Base-by-base conservation (phyloP, 2,888 invertebrate species). In the Xanthorhoe spadicearia region DNA sequence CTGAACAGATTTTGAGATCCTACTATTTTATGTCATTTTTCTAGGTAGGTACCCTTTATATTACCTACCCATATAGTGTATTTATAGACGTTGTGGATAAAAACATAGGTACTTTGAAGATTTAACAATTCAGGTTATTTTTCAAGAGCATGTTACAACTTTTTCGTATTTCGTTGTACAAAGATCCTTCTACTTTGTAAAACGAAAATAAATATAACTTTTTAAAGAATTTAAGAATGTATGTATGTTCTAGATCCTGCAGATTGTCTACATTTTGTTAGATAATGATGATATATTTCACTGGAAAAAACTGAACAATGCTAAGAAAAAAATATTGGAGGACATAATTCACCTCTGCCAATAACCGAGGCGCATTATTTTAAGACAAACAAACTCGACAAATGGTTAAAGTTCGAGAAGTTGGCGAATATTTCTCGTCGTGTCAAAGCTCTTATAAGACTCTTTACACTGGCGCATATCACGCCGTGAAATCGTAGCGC, bases 351-450 rank as follows among this genome's bases (percentile, higher is more conserved):
- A 66, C 53, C 53, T 49, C 52, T 64, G 55, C 61, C 64, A 70
- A 68, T 65, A 64, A 64, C n/a, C 7, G 48, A 10, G 35, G 9
- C 68, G 48, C 69, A 48, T 65, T 70, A 69, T 73, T 70, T 38
- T 68, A 61, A 74, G 70, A 69, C 72, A 77, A 74, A 80, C 72
- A 75, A 77, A 78, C 73, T 73, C 56, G 60, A 52, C 70, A 74
- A 66, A 74, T 78, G 66, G 72, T 61, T 74, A 63, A 75, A 75
- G 69, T 74, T 74, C 52, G 62, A 61, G 62, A 76, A 75, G 69
- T 74, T 74, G 55, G 64, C 68, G 64, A 56, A 72, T 61, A 68
- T 70, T 75, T 72, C 64, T 66, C 74, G 73, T 70, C 68, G 52
- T 50, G 15, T 38, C 58, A 28, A 46, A 72, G 23, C 23, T 23